phyloP scores from a whole-genome alignment of 2,888 invertebrate genomes.

The Rotaria macrura region DNA sequence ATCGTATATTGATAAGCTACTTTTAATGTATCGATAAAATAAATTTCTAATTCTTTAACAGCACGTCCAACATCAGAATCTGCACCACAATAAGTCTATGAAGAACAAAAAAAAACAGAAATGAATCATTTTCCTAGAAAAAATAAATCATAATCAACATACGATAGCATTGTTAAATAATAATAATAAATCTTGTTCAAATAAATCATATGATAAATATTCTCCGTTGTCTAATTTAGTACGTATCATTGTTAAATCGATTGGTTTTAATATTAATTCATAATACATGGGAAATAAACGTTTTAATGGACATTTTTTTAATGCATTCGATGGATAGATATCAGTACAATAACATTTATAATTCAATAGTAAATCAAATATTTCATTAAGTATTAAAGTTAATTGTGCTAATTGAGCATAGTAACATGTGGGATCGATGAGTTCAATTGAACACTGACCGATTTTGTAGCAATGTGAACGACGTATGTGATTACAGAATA shows the following conservation, averaged over 20 bases:
- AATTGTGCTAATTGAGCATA: conserved; percentile 20
- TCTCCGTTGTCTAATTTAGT: conserved; percentile 73
- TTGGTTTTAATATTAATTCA: conserved; percentile 79
- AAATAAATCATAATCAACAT: not conserved
- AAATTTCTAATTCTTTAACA: not conserved
- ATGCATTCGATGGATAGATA: not conserved
- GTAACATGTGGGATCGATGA: not conserved
- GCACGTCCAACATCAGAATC: not conserved
- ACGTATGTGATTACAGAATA: not conserved
- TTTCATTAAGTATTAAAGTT: not conserved
- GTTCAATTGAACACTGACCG: not conserved
- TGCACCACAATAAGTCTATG: not conserved
- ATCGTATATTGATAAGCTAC: not conserved
- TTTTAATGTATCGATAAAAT: not conserved
- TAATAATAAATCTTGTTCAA: conserved; percentile 76
- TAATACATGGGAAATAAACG: conserved; percentile 79
- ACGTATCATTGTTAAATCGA: conserved; percentile 84
- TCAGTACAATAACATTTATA: not conserved
- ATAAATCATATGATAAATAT: conserved; percentile 65
- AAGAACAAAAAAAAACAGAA: not conserved
- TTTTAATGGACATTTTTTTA: conserved; percentile 13
- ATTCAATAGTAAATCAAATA: not conserved
- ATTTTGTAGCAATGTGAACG: not conserved
- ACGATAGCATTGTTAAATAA: conserved; percentile 80
- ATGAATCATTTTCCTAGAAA: not conserved